Base-by-base conservation (phyloP, 2,888 invertebrate species). In the Polietes domitor region DNA sequence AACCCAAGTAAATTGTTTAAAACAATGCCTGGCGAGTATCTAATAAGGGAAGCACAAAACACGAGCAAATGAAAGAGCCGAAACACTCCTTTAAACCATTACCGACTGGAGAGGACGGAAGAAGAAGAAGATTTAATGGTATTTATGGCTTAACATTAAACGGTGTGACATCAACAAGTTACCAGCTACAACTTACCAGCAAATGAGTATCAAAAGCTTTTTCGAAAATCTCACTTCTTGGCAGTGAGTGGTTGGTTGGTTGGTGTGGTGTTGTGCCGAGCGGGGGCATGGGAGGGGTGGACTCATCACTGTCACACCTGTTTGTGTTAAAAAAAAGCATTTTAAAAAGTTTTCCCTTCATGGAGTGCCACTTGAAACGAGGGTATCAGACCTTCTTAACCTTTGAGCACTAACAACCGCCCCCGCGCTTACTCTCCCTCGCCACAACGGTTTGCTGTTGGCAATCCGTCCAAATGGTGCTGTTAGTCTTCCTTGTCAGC, bases 131-230 rank as follows among this genome's bases (percentile, higher is more conserved):
- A 78, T 78, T 73, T 78, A 17, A 65, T 72, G 50, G 78, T 63
- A 78, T 78, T 65, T 78, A 78, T 78, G 63, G 72, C 65, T 72
- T 78, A 32, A 68, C 65, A 79, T 73, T 73, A 68, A 74, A 68
- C 73, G 58, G 43, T 68, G 73, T 74, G 68, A 58, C 79, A 79
- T 79, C 79, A 79, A 79, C 79, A 79, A 79, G 79, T 79, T 79
- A 74, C 73, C 26, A 41, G 68, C n/a, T 21, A 68, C 41, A n/a
- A n/a, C 21, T 43, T 41, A 65, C 32, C 19, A 41, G 43, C 43
- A 68, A 68, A 68, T 55, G 28, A 28, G 43, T 77, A 47, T 68
- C 41, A 58, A 41, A 63, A 26, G 43, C 61, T 58, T 63, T 58
- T 74, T 43, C 21, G 55, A 37, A 73, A 61, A 61, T 73, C 58